Conservation (phyloP, 2,113 vertebrate genomes). For the Microtus richardsoni region DNA sequence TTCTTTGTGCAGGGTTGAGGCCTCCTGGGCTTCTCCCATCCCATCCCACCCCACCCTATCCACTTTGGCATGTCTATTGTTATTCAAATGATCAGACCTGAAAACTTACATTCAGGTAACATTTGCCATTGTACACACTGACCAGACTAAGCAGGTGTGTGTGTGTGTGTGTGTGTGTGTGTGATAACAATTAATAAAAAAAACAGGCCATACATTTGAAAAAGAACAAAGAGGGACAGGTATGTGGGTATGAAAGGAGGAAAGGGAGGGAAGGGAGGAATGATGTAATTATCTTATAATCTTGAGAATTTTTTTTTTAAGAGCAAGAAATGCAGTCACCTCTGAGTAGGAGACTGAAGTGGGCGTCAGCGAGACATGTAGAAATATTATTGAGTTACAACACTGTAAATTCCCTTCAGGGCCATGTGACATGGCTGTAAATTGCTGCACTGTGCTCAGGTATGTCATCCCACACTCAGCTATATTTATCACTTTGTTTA, state of each 20-base stretch:
- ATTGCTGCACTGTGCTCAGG: conserved; percentile 55
- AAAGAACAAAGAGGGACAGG: neutral
- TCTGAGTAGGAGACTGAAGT: neutral
- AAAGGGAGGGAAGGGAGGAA: neutral
- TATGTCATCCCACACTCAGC: conserved; percentile 31
- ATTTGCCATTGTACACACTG: neutral
- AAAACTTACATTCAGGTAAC: neutral
- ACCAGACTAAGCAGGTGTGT: neutral
- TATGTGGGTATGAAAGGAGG: neutral
- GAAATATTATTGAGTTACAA: conserved; percentile 54
- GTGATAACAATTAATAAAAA: neutral
- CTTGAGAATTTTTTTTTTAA: neutral
- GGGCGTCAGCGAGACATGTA: neutral
- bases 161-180: neutral
- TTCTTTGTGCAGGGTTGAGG: neutral
- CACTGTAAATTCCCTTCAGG: conserved; percentile 69
- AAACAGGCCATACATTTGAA: neutral
- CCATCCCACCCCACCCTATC: neutral
- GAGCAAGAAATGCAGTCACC: neutral
- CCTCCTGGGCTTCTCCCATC: neutral
- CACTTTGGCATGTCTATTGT: neutral
- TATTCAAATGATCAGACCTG: neutral
- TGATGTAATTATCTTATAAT: neutral
- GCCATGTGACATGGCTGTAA: conserved; percentile 59
- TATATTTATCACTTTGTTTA: conserved; percentile 76